A percentile compares a stretch with the other conserved stretches of the same genome.
phyloP scores from a whole-genome alignment of 2,113 vertebrate genomes.

The Chaetorhynchus papuensis region DNA sequence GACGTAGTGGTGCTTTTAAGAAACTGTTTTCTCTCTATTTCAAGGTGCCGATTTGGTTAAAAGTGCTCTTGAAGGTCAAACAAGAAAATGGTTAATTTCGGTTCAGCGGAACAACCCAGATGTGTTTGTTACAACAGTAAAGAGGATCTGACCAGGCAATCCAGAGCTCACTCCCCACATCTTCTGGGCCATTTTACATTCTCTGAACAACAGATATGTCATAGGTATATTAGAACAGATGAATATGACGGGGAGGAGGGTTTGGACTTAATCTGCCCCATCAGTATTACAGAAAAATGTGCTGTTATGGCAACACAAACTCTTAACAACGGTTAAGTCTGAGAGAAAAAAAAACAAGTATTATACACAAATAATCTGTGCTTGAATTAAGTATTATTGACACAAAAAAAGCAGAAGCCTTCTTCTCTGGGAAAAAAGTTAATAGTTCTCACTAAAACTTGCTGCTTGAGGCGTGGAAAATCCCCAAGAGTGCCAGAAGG shows the following conservation, averaged over 20 bases:
- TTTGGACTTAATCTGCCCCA: background rate
- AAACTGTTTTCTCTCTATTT: background rate
- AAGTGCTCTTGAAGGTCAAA: background rate
- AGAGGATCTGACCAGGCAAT: background rate
- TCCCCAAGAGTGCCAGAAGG: background rate
- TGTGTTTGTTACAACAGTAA: background rate
- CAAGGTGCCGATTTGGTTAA: background rate
- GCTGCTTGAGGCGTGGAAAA: background rate
- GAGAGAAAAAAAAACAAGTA: background rate
- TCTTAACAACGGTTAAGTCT: background rate
- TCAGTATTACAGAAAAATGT: background rate
- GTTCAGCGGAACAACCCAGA: background rate
- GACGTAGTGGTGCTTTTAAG: background rate
- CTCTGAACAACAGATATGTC: background rate
- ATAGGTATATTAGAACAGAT: background rate
- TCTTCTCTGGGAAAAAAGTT: background rate
- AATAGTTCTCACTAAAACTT: background rate
- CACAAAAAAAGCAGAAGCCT: background rate
- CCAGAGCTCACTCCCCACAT: background rate
- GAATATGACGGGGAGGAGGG: background rate
- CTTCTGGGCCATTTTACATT: background rate
- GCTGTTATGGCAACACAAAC: background rate
- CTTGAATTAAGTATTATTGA: background rate
- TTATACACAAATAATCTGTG: background rate
- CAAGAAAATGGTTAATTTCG: background rate